Base-by-base conservation (phyloP, 2,888 invertebrate species). In the Idaea aversata region DNA sequence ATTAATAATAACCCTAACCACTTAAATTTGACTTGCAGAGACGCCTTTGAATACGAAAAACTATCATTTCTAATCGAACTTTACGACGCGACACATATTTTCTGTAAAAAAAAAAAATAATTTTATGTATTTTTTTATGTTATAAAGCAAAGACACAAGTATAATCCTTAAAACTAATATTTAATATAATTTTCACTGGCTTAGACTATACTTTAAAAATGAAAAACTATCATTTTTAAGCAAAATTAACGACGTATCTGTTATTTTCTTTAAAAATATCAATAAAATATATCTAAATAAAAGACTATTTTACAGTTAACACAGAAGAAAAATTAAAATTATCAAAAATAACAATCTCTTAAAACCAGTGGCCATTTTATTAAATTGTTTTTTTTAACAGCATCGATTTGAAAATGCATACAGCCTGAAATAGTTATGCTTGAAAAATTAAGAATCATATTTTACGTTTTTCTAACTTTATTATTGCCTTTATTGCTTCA, bases 401-500 rank as follows among this genome's bases (percentile, higher is more conserved):
- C 34, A 57, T 59, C n/a, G 34, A 57, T 15, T n/a, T 6, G 10
- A 47, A 15, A 57, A 67, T 67, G 68, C 7, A 66, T 65, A 59
- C 36, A 59, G 69, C 64, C 64, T 64, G 65, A 77, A 15, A 13
- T 62, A 65, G 74, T 70, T 16, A 82, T 86, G 92, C 86, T 88
- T 58, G 91, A 91, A 63, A 92, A 89, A 79, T 71, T 91, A 57
- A 79, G 91, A 70, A 86, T 88, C 7, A 64, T 93, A 66, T 92
- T 93, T 79, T 92, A 92, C 66, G 69, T 93, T 61, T 82, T 88
- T 16, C 65, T 93, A 57, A 81, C 89, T 3, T 63, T 93, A 15
- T 78, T 93, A 5, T 88, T 93, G 62, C 92, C 92, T 0, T 92
- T 86, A 79, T 76, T 93, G 35, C 70, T 93, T 3, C 92, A 93